Evolutionary conservation across 2,888 invertebrate genomes (phyloP).

Genomic region (Eupithecia inturbata): DNA sequence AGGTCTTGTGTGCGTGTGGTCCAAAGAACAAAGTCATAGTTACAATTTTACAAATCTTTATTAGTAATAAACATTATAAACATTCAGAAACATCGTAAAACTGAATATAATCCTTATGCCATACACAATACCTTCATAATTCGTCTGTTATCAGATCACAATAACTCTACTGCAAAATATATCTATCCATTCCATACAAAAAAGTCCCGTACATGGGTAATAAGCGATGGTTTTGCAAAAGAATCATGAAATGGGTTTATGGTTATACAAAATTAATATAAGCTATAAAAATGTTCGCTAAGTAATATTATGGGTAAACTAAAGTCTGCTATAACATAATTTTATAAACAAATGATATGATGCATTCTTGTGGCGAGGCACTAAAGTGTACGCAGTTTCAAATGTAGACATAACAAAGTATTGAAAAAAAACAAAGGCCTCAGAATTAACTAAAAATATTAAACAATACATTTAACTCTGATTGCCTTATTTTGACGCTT

Average conservation of each 20-base stretch:
- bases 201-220: slow-evolving; percentile 72
- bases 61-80: slow-evolving; percentile 36
- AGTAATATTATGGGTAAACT: slow-evolving; percentile 69
- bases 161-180: slow-evolving; percentile 43
- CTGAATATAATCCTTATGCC: slow-evolving; percentile 37
- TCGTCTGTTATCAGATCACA: slow-evolving; percentile 32
- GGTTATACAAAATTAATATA: slow-evolving; percentile 51
- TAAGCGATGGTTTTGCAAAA: slow-evolving; percentile 43
- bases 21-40: slow-evolving; percentile 10
- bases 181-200: slow-evolving; percentile 78
- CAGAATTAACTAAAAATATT: background rate
- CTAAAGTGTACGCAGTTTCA: slow-evolving; percentile 64
- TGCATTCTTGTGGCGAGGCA: slow-evolving; percentile 81
- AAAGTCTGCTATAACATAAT: slow-evolving; percentile 73
- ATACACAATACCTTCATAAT: slow-evolving; percentile 27
- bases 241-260: slow-evolving; percentile 61
- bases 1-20: background rate
- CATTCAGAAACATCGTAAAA: slow-evolving; percentile 39
- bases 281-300: slow-evolving; percentile 62
- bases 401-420: slow-evolving; percentile 49
- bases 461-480: background rate
- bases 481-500: background rate
- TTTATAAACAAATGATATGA: slow-evolving; percentile 84
- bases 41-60: slow-evolving; percentile 31
- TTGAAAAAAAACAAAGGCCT: slow-evolving; percentile 38